Percentiles rank a stretch among this genome's conserved stretches.
Evolutionary conservation across 1,140 invertebrate genomes (phyloP).

Genomic region (Leptoteleia sp.): DNA sequence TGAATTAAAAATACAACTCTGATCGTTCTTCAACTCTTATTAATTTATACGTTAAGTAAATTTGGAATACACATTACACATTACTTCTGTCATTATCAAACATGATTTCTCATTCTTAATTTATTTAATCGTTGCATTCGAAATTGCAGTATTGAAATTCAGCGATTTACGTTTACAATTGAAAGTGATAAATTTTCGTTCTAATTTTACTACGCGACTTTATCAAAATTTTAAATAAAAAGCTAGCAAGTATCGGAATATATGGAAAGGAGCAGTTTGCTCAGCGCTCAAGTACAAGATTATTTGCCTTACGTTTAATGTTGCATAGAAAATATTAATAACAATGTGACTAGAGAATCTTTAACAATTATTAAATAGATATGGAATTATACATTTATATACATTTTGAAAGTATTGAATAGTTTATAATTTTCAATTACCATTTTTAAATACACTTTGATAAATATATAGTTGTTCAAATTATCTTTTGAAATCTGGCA

Average conservation of each 20-base stretch:
- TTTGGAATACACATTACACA: neutral
- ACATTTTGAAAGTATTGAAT: constrained; percentile 10
- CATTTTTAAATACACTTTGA: constrained; percentile 11
- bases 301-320: constrained; percentile 32
- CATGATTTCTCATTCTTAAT: neutral
- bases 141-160: constrained; percentile 10
- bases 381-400: constrained; percentile 48
- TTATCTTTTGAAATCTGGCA: neutral
- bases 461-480: constrained; percentile 21
- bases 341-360: constrained; percentile 37
- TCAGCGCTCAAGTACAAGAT: constrained; percentile 14
- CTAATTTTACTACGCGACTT: neutral
- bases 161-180: neutral
- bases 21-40: neutral
- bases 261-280: constrained; percentile 33
- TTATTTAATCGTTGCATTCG: no score
- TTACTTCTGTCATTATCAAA: neutral
- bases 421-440: constrained; percentile 4
- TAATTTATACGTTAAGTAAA: neutral
- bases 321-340: constrained; percentile 40
- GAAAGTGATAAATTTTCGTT: constrained; percentile 5
- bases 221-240: neutral
- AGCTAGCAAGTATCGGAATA: neutral
- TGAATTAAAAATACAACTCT: no score
- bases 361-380: constrained; percentile 42